Evolutionary conservation across 2,888 invertebrate species (phyloP).

Genomic region (Andrena bicolor): DNA sequence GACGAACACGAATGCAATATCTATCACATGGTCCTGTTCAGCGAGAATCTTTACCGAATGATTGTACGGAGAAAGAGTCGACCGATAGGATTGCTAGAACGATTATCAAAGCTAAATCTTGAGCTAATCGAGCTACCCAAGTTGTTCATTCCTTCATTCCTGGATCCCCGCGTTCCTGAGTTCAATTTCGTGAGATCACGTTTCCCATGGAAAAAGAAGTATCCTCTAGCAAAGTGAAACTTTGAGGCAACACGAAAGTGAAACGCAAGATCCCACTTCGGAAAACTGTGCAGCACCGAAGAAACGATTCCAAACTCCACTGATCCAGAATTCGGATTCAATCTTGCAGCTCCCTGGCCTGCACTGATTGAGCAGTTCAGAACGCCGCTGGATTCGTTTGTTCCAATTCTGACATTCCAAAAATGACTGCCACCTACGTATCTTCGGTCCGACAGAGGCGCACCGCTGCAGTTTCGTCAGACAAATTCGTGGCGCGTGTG

Average conservation of each 20-base stretch:
- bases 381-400: not conserved
- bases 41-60: not conserved
- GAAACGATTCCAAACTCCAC: too few species aligned
- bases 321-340: not conserved
- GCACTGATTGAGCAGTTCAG: not conserved
- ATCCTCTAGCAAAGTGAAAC: too few species aligned
- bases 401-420: not conserved
- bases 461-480: not conserved
- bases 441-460: not conserved
- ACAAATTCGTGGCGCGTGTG: constrained; percentile 28
- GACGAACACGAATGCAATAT: not conserved
- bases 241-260: too few species aligned
- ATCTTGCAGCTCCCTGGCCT: not conserved
- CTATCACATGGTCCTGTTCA: not conserved
- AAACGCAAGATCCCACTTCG: too few species aligned
- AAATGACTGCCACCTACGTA: not conserved
- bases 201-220: not conserved
- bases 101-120: too few species aligned
- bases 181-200: too few species aligned
- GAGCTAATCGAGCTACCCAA: too few species aligned
- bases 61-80: too few species aligned
- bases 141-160: too few species aligned
- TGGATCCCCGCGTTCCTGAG: too few species aligned
- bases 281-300: too few species aligned
- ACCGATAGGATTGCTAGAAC: too few species aligned